These are phyloP conservation scores for Grantiella picta DNA, from an alignment of 2,113 vertebrate species.

Conservation along the genomic window DNA sequence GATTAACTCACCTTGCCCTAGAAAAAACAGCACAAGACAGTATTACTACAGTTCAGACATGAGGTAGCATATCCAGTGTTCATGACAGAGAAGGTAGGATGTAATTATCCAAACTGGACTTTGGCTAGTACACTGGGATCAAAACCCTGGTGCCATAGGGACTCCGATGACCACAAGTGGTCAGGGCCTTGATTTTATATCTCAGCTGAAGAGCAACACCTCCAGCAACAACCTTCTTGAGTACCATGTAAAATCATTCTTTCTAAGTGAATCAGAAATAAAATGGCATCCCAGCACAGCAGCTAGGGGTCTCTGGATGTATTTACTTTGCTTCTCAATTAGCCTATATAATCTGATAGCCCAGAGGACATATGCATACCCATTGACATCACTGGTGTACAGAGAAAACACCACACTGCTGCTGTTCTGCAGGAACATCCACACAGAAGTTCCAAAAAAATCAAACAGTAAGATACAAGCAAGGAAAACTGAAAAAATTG, in stretches of 20 bases:
- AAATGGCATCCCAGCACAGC: background rate
- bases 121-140: background rate
- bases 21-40: background rate
- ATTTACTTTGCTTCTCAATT: background rate
- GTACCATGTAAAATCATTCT: background rate
- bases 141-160: background rate
- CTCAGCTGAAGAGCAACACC: background rate
- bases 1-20: background rate
- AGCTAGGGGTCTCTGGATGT: background rate
- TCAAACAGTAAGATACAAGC: background rate
- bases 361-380: background rate
- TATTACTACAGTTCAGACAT: background rate
- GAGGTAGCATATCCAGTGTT: background rate
- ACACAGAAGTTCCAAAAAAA: background rate
- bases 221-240: background rate
- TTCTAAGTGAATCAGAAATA: background rate
- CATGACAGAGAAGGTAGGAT: background rate
- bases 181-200: background rate
- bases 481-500: background rate
- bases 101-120: background rate
- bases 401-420: background rate
- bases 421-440: background rate
- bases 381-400: background rate
- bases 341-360: background rate
- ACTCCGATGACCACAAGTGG: background rate